Base-by-base conservation (phyloP, 1,140 invertebrate species). In the Heliothis subflexa region DNA sequence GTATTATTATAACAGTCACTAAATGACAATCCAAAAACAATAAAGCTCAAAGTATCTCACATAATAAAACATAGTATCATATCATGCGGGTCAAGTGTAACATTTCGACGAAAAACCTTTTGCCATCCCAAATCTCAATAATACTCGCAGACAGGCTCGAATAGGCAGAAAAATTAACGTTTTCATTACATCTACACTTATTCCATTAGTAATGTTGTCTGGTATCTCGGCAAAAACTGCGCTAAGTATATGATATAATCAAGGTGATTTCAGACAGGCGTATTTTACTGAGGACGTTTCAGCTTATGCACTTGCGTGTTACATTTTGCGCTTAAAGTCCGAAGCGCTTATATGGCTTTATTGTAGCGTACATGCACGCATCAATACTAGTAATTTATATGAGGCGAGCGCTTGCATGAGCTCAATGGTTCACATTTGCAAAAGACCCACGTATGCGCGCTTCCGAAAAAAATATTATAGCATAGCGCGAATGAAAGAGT, bases 111-210 rank as follows among this genome's bases (percentile, higher is more conserved):
- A 62, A 62, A 61, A 62, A 62, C 59, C 59, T 62, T 62, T 62
- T 13, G 33, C 45, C 11, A 66, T 66, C 62, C 45, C 14, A 49
- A 66, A 66, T 66, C 45, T 47, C 62, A 49, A 47, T 66, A 66
- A 66, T 12, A 49, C 16, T 66, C 33, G 14, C 62, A 66, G 62
- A 49, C 62, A 49, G 21, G 45, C 62, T 21, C 45, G 40, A 66
- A 21, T 59, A 13, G 12, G 57, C 62, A 66, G 62, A 66, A 40
- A 66, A 18, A 66, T 66, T 45, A 66, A 66, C 62, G 62, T 66
- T 66, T 49, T 49, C 45, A 45, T 45, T 66, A 66, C n/a, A 66
- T 49, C 45, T 66, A 49, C 59, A 62, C 59, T 62, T 9, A 66
- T 66, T 47, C 45, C 62, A 66, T 66, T 66, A 66, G 9, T 49